Percentiles rank a stretch among this genome's conserved stretches.
Conservation (phyloP, 2,113 vertebrate species). For the Archocentrus centrarchus region DNA sequence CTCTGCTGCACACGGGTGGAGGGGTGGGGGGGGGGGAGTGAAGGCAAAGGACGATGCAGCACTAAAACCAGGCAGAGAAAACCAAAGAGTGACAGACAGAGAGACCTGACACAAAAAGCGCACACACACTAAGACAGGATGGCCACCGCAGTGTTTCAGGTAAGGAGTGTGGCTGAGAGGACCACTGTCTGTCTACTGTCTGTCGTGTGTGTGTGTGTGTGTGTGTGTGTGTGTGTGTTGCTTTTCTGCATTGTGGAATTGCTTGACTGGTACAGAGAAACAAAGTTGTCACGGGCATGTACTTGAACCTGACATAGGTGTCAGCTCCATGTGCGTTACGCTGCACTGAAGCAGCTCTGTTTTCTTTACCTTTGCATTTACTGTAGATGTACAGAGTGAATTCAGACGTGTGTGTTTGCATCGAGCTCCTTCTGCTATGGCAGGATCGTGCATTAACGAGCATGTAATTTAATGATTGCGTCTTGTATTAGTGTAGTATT, state of each 20-base stretch:
- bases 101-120: background rate
- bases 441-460: constrained; percentile 21
- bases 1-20: constrained; percentile 44
- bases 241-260: constrained; percentile 15
- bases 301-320: background rate
- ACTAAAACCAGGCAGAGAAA: constrained; percentile 42
- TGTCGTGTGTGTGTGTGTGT: background rate
- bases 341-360: background rate
- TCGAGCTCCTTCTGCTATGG: background rate
- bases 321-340: background rate
- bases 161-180: constrained; percentile 62
- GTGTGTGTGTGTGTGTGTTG: background rate
- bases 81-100: constrained; percentile 39
- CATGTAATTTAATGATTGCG: background rate
- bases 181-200: constrained; percentile 24
- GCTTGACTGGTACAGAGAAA: background rate
- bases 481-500: constrained; percentile 14
- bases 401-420: background rate
- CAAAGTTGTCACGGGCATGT: background rate
- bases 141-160: constrained; percentile 85
- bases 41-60: constrained; percentile 63
- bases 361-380: background rate
- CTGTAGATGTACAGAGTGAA: background rate
- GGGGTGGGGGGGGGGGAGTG: background rate
- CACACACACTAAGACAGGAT: constrained; percentile 64